Conservation (phyloP, 2,888 invertebrate genomes). For the Papilio gigon region DNA sequence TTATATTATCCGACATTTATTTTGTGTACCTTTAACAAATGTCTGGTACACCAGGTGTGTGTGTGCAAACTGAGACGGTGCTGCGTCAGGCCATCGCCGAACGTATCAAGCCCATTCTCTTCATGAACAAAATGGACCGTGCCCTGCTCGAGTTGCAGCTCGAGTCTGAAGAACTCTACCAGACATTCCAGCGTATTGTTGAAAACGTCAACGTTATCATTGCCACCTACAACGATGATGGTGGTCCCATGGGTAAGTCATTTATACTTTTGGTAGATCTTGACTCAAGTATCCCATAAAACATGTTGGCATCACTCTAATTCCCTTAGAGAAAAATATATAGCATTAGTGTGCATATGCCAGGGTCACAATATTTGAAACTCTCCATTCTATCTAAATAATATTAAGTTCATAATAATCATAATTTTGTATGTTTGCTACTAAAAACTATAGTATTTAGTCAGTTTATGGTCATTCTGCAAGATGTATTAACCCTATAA, state of each 20-base stretch:
- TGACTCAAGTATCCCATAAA: too few species aligned
- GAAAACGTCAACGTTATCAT: constrained; percentile 99
- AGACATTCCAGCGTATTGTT: constrained; percentile 99
- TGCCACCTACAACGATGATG: constrained; percentile 98
- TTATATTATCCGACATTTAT: neutral
- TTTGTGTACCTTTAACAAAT: neutral
- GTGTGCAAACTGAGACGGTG: constrained; percentile 99
- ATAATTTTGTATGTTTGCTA: too few species aligned
- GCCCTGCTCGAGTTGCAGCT: constrained; percentile 98
- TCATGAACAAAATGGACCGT: constrained; percentile 99
- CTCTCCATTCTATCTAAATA: too few species aligned
- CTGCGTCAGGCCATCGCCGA: constrained; percentile 99
- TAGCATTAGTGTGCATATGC: too few species aligned
- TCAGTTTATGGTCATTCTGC: too few species aligned
- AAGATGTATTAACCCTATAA: too few species aligned
- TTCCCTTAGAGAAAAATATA: too few species aligned
- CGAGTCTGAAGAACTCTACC: constrained; percentile 98
- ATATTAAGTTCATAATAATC: too few species aligned
- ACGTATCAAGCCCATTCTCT: constrained; percentile 99
- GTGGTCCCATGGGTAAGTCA: constrained; percentile 95
- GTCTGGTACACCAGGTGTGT: constrained; percentile 89
- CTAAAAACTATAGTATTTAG: too few species aligned
- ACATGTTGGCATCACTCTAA: too few species aligned
- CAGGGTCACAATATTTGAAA: too few species aligned
- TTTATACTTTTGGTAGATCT: neutral